Percentiles rank a stretch among this genome's conserved stretches.
Conservation (phyloP, 2,888 invertebrate genomes). For the Acrobasis consociella region DNA sequence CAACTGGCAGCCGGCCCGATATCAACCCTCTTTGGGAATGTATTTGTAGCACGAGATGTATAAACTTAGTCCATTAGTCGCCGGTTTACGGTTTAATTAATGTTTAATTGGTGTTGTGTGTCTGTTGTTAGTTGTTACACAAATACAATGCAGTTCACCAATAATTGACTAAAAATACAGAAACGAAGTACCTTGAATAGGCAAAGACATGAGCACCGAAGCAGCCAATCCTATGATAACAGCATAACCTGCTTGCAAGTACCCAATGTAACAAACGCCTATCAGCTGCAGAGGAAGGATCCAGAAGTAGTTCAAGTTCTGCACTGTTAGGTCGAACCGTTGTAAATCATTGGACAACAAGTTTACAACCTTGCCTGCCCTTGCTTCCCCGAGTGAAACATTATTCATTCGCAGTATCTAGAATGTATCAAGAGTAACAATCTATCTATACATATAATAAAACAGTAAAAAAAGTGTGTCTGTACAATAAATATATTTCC, state of each 20-base stretch:
- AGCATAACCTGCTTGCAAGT: constrained; percentile 1
- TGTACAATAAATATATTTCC: too few species aligned
- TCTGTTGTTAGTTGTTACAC: too few species aligned
- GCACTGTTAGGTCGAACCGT: not conserved
- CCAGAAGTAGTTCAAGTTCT: not conserved
- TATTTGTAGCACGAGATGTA: too few species aligned
- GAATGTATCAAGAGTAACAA: not conserved
- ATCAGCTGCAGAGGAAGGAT: constrained; percentile 3
- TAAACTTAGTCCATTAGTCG: too few species aligned
- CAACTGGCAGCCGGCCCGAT: too few species aligned
- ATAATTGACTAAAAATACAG: not conserved
- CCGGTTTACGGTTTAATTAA: too few species aligned
- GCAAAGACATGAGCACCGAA: constrained; percentile 11
- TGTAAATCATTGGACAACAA: constrained; percentile 9
- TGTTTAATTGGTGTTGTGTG: too few species aligned
- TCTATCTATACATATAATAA: too few species aligned
- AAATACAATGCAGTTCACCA: too few species aligned
- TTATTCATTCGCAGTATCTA: constrained; percentile 10
- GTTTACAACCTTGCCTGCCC: constrained; percentile 10
- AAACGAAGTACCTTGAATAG: constrained; percentile 5
- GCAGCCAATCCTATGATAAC: not conserved
- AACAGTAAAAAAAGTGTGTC: too few species aligned
- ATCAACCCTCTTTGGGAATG: too few species aligned
- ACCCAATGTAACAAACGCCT: constrained; percentile 9
- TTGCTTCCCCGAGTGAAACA: not conserved